These are phyloP conservation scores for Eleutherodactylus coqui DNA, from an alignment of 2,797 vertebrate genomes.

Conservation along the genomic window DNA sequence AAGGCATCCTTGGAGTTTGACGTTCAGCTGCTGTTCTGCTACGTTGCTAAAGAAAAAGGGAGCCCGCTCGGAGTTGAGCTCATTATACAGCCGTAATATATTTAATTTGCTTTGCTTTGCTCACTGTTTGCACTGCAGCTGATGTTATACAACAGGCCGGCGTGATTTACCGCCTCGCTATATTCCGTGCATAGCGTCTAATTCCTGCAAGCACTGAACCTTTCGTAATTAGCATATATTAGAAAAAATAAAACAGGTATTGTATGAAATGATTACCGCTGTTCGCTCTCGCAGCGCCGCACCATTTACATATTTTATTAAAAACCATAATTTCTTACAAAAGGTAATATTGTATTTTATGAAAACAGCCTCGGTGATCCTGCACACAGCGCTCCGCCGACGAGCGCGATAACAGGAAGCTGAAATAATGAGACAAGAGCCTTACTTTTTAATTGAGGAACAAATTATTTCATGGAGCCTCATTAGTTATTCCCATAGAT, in stretches of 20 bases:
- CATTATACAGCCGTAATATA: conserved; percentile 48
- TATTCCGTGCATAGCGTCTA: conserved; percentile 57
- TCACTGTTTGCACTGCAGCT: conserved; percentile 61
- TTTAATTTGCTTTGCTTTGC: conserved; percentile 55
- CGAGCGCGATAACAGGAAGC: conserved; percentile 77
- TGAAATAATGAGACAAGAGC: conserved; percentile 79
- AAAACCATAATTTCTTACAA: conserved; percentile 72
- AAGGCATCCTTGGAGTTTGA: too few relatives aligned
- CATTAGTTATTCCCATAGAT: conserved; percentile 78
- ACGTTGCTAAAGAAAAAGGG: background rate
- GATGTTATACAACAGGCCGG: conserved; percentile 66
- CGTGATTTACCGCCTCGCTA: conserved; percentile 67
- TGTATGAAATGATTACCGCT: conserved; percentile 57
- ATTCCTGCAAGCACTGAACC: conserved; percentile 60
- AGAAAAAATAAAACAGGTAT: conserved; percentile 64
- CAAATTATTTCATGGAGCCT: conserved; percentile 80
- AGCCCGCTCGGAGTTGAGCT: background rate
- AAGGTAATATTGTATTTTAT: conserved; percentile 75
- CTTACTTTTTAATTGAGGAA: conserved; percentile 77
- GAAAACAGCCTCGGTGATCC: conserved; percentile 70
- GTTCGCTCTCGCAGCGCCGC: conserved; percentile 65
- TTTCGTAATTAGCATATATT: conserved; percentile 62
- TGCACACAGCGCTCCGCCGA: conserved; percentile 51
- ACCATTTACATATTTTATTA: conserved; percentile 67
- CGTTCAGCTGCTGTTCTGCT: background rate